A percentile compares a stretch with the other conserved stretches of the same genome.
Conservation (phyloP, 2,113 vertebrate genomes). For the Psittacus erithacus region DNA sequence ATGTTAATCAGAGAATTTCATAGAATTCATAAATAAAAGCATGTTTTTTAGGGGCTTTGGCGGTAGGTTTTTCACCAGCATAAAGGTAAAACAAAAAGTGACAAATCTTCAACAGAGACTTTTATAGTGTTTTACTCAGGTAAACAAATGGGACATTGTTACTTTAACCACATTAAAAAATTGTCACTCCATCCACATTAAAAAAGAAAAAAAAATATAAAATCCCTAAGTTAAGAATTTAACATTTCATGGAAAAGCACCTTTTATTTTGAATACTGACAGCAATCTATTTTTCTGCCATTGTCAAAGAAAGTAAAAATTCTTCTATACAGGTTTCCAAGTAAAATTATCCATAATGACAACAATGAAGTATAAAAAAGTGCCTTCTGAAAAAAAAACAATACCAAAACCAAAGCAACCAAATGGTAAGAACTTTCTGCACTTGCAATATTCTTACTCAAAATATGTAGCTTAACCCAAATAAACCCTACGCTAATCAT, state of each 20-base stretch:
- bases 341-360: neutral
- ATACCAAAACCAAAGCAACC: neutral
- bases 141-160: neutral
- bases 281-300: neutral
- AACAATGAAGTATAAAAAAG: neutral
- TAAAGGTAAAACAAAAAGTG: neutral
- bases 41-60: accelerated
- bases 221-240: neutral
- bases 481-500: neutral
- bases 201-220: neutral
- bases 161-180: neutral
- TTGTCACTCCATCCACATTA: neutral
- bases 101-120: neutral
- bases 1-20: neutral
- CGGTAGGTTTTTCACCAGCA: accelerated
- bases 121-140: neutral
- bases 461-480: neutral
- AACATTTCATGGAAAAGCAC: neutral
- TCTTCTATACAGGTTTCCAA: neutral
- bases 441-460: neutral
- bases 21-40: neutral
- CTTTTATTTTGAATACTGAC: neutral
- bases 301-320: neutral
- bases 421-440: neutral
- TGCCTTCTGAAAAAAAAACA: neutral